Evolutionary conservation across 2,797 vertebrate species (phyloP).

Genomic region (Paguma larvata): DNA sequence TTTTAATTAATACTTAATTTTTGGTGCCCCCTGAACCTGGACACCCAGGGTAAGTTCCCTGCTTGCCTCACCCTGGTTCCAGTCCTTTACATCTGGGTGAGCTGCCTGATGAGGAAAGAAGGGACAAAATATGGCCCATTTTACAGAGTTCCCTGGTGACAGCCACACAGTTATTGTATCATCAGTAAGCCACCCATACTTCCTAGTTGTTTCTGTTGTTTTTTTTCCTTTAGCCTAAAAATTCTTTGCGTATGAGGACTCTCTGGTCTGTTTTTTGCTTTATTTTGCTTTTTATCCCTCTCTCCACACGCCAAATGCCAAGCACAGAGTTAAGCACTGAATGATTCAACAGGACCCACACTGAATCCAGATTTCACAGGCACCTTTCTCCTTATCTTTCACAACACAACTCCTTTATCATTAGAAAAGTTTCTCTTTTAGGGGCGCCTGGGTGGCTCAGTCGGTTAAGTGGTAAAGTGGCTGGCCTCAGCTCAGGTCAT

Average conservation of each 20-base stretch:
- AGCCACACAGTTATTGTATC: not conserved
- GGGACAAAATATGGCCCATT: no score
- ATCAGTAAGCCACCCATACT: not conserved
- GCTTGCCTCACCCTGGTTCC: no score
- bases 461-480: no score
- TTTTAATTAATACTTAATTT: not conserved
- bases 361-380: not conserved
- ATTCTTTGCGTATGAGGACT: not conserved
- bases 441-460: no score
- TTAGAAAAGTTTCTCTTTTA: not conserved
- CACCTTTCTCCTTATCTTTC: slow-evolving; percentile 41
- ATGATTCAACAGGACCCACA: not conserved
- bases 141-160: not conserved
- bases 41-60: not conserved
- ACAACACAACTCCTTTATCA: not conserved
- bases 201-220: not conserved
- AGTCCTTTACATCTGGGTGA: not conserved
- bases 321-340: not conserved
- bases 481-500: no score
- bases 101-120: not conserved
- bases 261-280: not conserved
- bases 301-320: not conserved
- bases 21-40: not conserved
- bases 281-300: not conserved
- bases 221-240: not conserved